Evolutionary conservation across 1,140 invertebrate species (phyloP), one percentile per base, ranked within the genome.

Genomic region (Scaptodrosophila lebanonensis): DNA sequence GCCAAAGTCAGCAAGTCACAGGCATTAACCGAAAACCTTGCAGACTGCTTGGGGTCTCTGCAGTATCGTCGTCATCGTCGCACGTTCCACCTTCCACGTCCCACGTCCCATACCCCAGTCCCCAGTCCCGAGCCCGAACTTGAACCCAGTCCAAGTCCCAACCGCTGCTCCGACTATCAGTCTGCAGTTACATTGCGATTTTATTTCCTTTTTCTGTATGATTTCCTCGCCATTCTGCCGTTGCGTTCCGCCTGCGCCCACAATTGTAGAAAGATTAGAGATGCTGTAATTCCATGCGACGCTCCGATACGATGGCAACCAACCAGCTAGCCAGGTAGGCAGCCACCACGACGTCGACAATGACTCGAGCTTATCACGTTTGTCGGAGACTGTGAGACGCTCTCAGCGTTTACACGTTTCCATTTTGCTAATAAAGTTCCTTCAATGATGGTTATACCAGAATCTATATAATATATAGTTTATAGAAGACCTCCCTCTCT

Each of bases 201-300:
- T 62, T 58, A 77, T 77, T 77, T 79, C 73, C 64, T 77, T 51
- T 65, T 71, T n/a, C n/a, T 67, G 66, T 73, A 76, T 77, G 71
- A 76, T 79, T 65, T 79, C 60, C 3, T 38, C n/a, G n/a, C n/a
- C n/a, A n/a, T n/a, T 53, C 54, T 56, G 44, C 35, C 9, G 25
- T 56, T 70, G 65, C 36, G 29, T 54, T 59, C 70, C 58, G 68
- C 68, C 64, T 56, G 75, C 75, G 75, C 75, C 75, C 76, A 82
- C 75, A 82, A 82, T 82, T 82, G 75, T 83, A 76, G 70, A 82
- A 76, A 82, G 75, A 82, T 82, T 82, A 82, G 75, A 82, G 75
- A 69, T 66, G 75, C 76, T 79, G 73, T 79, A 77, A 77, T 77
- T 77, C 73, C 73, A 66, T 51, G 54, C 40, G 16, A 48, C 54